Conservation (phyloP, 1,140 invertebrate species). For the Sitobion miscanthi region DNA sequence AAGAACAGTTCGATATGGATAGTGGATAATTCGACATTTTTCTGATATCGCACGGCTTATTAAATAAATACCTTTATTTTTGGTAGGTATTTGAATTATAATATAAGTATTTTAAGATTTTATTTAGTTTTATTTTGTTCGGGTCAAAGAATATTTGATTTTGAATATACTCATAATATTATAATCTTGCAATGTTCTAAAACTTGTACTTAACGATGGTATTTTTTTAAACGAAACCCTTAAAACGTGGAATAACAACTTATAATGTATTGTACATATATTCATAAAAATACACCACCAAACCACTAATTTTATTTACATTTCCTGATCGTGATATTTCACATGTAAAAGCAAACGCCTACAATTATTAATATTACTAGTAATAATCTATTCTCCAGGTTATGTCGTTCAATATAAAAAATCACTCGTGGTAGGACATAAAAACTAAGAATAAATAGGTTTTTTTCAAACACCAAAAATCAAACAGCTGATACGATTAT, state of each 20-base stretch:
- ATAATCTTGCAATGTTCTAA: no score
- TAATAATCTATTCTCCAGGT: no score
- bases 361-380: not conserved
- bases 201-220: no score
- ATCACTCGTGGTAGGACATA: not conserved
- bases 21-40: not conserved
- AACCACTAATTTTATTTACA: no score
- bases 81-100: no score
- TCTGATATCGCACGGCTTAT: not conserved
- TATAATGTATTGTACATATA: no score
- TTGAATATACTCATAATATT: not conserved
- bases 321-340: not conserved
- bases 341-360: not conserved
- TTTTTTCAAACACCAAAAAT: not conserved
- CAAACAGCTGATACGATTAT: not conserved
- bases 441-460: not conserved
- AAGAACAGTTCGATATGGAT: not conserved
- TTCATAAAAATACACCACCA: no score
- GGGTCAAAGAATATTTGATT: not conserved
- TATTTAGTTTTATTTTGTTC: not conserved
- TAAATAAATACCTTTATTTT: no score
- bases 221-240: no score
- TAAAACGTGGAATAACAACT: no score
- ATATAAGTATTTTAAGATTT: not conserved
- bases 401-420: not conserved